A percentile compares a stretch with the other conserved stretches of the same genome.
Evolutionary conservation across 2,797 vertebrate genomes (phyloP).

Genomic region (Gambusia yucatana): DNA sequence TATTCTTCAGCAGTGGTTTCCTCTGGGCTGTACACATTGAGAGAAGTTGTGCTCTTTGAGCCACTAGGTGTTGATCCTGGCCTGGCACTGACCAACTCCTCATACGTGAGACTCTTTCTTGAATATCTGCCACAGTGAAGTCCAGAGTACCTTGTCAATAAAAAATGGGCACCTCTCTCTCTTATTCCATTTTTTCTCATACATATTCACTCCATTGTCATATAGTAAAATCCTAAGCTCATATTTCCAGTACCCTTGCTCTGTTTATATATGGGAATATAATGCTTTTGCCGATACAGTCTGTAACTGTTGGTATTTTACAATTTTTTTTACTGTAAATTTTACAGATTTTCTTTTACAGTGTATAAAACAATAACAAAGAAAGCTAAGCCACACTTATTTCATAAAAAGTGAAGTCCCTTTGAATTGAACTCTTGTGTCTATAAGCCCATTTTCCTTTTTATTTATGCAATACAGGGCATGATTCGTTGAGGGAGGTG

Average conservation of each 20-base stretch:
- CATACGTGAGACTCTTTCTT: neutral
- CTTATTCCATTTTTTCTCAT: neutral
- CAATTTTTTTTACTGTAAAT: too few relatives aligned
- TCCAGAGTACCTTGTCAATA: neutral
- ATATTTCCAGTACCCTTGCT: neutral
- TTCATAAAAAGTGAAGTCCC: neutral
- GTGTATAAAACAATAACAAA: neutral
- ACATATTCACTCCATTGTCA: neutral
- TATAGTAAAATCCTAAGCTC: neutral
- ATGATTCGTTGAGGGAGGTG: conserved; percentile 2
- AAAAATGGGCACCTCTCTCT: neutral
- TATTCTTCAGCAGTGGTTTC: neutral
- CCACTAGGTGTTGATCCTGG: neutral
- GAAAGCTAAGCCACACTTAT: neutral
- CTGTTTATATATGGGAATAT: neutral
- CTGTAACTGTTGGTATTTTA: too few relatives aligned
- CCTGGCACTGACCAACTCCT: neutral
- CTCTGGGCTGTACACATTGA: neutral
- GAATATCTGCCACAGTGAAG: neutral
- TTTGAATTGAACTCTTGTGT: neutral
- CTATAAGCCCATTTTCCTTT: conserved; percentile 17
- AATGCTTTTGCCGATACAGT: too few relatives aligned
- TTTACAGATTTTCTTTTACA: neutral
- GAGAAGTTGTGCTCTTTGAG: neutral
- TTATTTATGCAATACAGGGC: conserved; percentile 24